Conservation (phyloP, 2,113 vertebrate species). For the Felis chaus region DNA sequence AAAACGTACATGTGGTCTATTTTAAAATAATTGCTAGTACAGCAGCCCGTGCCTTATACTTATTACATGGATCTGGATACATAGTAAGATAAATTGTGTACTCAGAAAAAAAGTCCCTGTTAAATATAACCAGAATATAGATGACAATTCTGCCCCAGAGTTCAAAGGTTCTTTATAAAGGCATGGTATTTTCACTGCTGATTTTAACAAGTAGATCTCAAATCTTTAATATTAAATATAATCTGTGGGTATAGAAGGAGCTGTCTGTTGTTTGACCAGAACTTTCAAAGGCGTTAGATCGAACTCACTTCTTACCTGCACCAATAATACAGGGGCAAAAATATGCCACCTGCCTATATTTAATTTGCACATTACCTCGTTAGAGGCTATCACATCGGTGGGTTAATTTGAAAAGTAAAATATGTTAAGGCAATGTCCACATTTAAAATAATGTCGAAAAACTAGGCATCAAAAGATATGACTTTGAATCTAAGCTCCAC, state of each 20-base stretch:
- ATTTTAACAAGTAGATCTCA: background rate
- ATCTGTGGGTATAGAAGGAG: background rate
- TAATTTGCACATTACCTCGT: background rate
- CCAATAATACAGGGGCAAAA: background rate
- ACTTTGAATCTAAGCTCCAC: background rate
- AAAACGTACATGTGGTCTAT: background rate
- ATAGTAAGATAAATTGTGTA: background rate
- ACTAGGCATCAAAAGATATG: background rate
- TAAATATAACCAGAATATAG: background rate
- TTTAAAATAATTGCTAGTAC: conserved; percentile 21
- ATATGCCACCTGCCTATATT: background rate
- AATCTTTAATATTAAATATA: background rate
- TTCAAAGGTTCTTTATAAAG: background rate
- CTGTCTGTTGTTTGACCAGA: background rate
- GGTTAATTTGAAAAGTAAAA: conserved; percentile 1
- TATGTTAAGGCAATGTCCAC: background rate
- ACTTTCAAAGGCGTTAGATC: background rate
- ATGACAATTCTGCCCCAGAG: background rate
- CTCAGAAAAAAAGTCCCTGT: background rate
- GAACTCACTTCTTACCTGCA: background rate
- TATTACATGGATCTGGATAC: background rate
- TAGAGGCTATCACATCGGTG: background rate
- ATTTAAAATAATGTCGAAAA: conserved; percentile 15
- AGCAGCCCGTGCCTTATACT: background rate
- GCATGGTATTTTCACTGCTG: background rate